Conservation (phyloP, 2,797 vertebrate genomes). For the Sebastiscus albofasciatus region DNA sequence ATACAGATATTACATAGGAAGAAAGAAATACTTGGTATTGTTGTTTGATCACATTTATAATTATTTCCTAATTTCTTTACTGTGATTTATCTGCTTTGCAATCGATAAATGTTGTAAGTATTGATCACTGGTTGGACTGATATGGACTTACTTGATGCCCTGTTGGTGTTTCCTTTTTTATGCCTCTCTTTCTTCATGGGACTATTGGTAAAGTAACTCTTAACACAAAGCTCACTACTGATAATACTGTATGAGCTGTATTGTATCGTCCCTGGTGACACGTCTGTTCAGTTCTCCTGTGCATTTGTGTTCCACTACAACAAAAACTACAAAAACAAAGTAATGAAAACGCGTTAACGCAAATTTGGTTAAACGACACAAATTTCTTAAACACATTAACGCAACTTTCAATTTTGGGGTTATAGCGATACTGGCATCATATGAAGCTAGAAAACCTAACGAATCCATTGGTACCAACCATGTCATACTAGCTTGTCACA, state of each 20-base stretch:
- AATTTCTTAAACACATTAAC: no score
- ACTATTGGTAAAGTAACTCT: neutral
- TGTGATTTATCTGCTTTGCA: neutral
- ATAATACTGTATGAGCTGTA: neutral
- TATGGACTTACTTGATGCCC: neutral
- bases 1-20: no score
- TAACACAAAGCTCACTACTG: neutral
- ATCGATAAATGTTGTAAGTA: neutral
- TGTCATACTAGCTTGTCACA: no score
- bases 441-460: no score
- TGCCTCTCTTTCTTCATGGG: neutral
- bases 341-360: no score
- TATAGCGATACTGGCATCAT: no score
- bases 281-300: no score
- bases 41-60: neutral
- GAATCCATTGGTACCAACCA: no score
- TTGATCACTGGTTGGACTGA: neutral
- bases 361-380: accelerated
- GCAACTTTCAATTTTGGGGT: no score
- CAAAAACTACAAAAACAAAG: no score
- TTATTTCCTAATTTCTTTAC: neutral
- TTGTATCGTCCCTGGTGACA: neutral
- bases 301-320: no score
- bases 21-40: no score
- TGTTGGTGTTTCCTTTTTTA: neutral